phyloP scores from a whole-genome alignment of 2,888 invertebrate species.

The Phlogophora meticulosa region DNA sequence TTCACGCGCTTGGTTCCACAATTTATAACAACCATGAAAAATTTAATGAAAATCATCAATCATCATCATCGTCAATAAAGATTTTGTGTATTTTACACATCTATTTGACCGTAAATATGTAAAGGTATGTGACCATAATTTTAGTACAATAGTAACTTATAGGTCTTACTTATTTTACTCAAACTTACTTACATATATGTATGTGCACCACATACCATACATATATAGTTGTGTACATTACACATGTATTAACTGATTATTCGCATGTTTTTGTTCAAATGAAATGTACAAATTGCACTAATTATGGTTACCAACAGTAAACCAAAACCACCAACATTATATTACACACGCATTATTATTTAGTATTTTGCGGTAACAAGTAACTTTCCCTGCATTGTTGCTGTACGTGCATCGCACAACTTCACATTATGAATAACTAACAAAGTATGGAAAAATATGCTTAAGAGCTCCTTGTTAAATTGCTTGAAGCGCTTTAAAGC shows the following conservation, averaged over 20 bases:
- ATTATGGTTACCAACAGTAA: not conserved
- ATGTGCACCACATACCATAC: too few species aligned
- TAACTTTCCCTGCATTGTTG: constrained; percentile 43
- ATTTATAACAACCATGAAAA: not conserved
- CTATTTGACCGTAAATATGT: too few species aligned
- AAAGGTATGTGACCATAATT: too few species aligned
- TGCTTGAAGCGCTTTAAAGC: constrained; percentile 35
- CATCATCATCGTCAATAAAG: too few species aligned
- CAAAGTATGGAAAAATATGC: constrained; percentile 26
- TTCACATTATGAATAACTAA: constrained; percentile 34
- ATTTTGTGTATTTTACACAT: too few species aligned
- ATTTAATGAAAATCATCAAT: too few species aligned
- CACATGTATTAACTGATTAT: constrained; percentile 4
- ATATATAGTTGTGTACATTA: too few species aligned
- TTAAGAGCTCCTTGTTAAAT: constrained; percentile 14
- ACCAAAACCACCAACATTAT: constrained; percentile 21
- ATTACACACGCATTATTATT: constrained; percentile 36
- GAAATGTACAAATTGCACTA: constrained; percentile 12
- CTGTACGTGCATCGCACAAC: constrained; percentile 9
- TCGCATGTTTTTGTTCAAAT: constrained; percentile 2
- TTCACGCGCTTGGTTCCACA: not conserved
- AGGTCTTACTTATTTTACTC: too few species aligned
- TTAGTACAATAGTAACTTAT: too few species aligned
- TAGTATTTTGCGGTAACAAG: constrained; percentile 47
- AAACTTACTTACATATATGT: too few species aligned